Percentiles rank a stretch among this genome's conserved stretches.
Conservation (phyloP, 2,888 invertebrate species). For the Platerodrilus igneus region DNA sequence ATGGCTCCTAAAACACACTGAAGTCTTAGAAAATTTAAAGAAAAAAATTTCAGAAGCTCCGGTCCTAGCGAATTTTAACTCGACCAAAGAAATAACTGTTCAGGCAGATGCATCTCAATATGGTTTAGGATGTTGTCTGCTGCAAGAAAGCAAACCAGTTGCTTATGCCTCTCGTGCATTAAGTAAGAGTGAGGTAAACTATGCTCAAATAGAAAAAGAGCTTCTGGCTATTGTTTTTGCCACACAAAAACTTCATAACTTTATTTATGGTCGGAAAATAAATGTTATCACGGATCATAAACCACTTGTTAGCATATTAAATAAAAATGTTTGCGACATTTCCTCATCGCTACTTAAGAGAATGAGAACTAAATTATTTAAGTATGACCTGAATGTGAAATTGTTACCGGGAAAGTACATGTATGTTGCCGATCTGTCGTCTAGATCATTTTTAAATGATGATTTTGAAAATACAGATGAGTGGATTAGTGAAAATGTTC, state of each 20-base stretch:
- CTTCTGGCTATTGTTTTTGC: conserved; percentile 35
- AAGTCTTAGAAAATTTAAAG: conserved; percentile 18
- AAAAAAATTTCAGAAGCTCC: conserved; percentile 16
- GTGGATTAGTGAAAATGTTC: conserved; percentile 14
- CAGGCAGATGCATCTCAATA: conserved; percentile 23
- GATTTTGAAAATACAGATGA: conserved; percentile 12
- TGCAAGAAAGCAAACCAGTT: conserved; percentile 24
- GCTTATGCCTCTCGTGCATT: conserved; percentile 22
- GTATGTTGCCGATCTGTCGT: conserved; percentile 19
- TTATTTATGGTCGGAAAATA: conserved; percentile 33
- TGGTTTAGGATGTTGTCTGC: conserved; percentile 21
- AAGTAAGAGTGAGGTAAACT: conserved; percentile 25
- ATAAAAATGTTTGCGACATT: conserved; percentile 22
- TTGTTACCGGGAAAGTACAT: conserved; percentile 29
- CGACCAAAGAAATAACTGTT: conserved; percentile 15
- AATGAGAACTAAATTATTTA: conserved; percentile 25
- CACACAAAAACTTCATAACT: conserved; percentile 35
- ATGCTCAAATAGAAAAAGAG: conserved; percentile 40
- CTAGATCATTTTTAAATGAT: conserved; percentile 18
- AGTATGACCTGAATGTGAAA: conserved; percentile 23
- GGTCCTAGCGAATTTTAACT: conserved; percentile 19
- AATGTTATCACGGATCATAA: conserved; percentile 34
- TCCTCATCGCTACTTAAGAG: conserved; percentile 22
- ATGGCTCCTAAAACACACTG: conserved; percentile 15
- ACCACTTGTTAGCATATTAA: conserved; percentile 31